Evolutionary conservation across 2,797 vertebrate genomes (phyloP).

Genomic region (Pelochelys cantorii): DNA sequence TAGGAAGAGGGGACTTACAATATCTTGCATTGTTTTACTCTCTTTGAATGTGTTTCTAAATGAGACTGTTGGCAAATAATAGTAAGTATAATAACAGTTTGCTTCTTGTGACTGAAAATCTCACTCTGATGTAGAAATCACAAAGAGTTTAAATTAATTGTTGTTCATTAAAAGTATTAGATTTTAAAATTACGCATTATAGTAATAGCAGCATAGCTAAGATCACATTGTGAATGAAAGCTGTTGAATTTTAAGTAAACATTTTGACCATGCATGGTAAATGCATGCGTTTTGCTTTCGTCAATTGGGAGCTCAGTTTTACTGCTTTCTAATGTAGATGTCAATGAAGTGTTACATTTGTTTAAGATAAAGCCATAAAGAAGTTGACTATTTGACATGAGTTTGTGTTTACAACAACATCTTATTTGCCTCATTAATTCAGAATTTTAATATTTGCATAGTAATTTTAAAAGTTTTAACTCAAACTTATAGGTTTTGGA

Average conservation of each 20-base stretch:
- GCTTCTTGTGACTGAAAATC: neutral
- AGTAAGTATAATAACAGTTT: neutral
- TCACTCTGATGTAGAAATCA: neutral
- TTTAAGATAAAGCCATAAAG: neutral
- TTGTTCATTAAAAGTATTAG: neutral
- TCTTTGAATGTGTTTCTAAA: neutral
- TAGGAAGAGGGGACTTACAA: neutral
- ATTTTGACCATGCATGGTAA: neutral
- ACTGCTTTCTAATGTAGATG: neutral
- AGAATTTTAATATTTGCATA: neutral
- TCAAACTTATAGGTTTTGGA: neutral
- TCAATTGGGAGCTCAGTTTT: neutral
- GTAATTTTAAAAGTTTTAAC: neutral
- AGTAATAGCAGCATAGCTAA: neutral
- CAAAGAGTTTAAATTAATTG: neutral
- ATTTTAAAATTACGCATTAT: neutral
- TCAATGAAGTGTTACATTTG: neutral
- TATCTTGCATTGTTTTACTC: neutral
- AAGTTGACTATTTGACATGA: neutral
- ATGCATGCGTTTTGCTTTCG: neutral
- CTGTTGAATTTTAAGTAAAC: neutral
- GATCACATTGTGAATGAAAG: neutral
- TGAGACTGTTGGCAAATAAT: neutral
- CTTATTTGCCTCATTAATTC: neutral
- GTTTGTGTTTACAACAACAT: no score